Evolutionary conservation across 2,888 invertebrate genomes (phyloP).

Genomic region (Caenorhabditis drosophilae): DNA sequence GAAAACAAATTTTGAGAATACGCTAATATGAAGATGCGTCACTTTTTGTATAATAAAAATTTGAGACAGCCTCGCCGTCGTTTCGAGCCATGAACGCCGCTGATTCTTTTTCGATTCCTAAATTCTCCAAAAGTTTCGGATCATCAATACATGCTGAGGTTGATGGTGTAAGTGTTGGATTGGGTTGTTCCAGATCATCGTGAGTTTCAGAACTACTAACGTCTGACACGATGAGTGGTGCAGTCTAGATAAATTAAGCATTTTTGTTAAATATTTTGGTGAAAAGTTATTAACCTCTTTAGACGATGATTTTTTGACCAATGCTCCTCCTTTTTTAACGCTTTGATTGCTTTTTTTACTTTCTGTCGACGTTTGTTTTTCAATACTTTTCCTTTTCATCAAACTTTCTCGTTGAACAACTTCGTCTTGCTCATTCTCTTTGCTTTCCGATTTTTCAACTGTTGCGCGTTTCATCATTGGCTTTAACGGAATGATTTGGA

Average conservation of each 20-base stretch:
- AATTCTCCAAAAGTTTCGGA: conserved; percentile 8
- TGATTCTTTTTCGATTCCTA: conserved; percentile 31
- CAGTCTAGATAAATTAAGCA: conserved; percentile 7
- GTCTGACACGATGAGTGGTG: conserved; percentile 53
- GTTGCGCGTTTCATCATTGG: conserved; percentile 37
- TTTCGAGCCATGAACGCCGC: conserved; percentile 9
- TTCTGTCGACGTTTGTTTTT: no score
- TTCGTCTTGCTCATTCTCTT: no score
- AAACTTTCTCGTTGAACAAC: conserved; percentile 16
- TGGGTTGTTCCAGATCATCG: conserved; percentile 35
- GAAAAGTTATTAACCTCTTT: conserved; percentile 18
- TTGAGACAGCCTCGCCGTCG: conserved; percentile 77
- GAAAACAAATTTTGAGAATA: conserved; percentile 19
- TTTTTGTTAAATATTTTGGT: no score
- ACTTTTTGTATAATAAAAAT: conserved; percentile 37
- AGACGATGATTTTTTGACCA: conserved; percentile 25
- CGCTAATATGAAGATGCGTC: no score
- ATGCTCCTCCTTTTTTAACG: conserved; percentile 24
- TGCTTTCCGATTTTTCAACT: no score
- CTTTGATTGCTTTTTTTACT: no score
- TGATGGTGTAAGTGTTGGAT: conserved; percentile 10
- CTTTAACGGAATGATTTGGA: conserved; percentile 23
- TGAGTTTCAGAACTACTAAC: conserved; percentile 52
- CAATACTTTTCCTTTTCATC: conserved; percentile 7
- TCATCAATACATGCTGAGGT: conserved; percentile 14